Evolutionary conservation across 1,140 invertebrate species (phyloP), one percentile per base, ranked within the genome.

Genomic region (Drosophila biarmipes): DNA sequence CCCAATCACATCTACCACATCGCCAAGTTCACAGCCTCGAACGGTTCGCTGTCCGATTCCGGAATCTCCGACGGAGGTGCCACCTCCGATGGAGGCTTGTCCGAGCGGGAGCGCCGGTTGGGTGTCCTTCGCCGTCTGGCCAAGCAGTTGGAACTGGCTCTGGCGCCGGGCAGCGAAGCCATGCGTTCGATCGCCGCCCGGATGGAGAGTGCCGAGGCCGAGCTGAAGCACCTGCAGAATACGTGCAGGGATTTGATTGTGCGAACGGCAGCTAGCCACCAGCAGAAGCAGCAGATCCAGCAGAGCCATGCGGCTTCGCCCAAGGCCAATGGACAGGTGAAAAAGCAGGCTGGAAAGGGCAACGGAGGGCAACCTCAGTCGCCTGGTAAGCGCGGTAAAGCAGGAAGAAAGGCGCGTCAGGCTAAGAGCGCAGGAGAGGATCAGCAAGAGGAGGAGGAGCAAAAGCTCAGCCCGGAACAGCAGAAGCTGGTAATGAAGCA

Each of bases 201-300:
- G 66, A 95, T 96, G 92, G 95, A 95, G 69, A 94, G 95, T 69
- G 95, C 96, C n/a, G 96, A 97, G 90, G 94, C 94, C 51, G 96
- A 97, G 92, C 93, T 98, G 24, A 94, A 95, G 68, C 94, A 94
- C 19, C 92, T 97, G 17, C 96, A 97, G 91, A 94, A 95, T 62
- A 95, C 96, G n/a, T 97, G 96, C 78, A 93, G 96, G 2, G 95
- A 95, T 31, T 92, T 96, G 12, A 95, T 96, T 78, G 94, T 95
- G n/a, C 93, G 94, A 69, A 95, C 95, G 15, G 94, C 94, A 2
- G 93, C 93, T 15, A 94, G 93, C 27, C 90, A 91, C 42, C 84
- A 91, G 51, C 79, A 79, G 55, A 89, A 87, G 54, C 84, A 86
- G 38, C 72, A 74, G 49, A 56, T 62, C 51, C 43, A 74, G 42